These are phyloP conservation scores for Thomomys bottae DNA, from an alignment of 2,113 vertebrate genomes.

Conservation along the genomic window DNA sequence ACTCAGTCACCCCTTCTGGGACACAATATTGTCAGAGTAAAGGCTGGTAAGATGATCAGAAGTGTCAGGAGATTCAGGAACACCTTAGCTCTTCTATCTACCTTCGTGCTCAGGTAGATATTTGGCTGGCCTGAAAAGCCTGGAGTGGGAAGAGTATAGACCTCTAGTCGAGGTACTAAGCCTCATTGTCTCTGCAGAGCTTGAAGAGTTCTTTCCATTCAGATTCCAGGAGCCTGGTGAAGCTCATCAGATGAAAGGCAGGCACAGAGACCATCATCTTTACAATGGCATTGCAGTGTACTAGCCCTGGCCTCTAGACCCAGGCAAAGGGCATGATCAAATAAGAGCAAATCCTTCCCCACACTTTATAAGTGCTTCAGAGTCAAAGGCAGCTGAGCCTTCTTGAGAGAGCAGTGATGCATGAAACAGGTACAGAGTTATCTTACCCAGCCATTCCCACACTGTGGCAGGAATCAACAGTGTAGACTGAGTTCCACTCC, in stretches of 20 bases:
- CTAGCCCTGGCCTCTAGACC: neutral
- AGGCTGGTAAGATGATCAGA: neutral
- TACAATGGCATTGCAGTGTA: neutral
- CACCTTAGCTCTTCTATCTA: neutral
- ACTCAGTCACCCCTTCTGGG: neutral
- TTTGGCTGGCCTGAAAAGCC: accelerated
- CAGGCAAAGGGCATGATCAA: neutral
- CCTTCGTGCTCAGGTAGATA: neutral
- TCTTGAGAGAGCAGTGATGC: neutral
- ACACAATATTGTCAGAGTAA: neutral
- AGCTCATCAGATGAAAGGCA: neutral
- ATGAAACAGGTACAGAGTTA: too few relatives aligned
- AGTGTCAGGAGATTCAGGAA: neutral
- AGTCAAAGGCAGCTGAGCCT: neutral
- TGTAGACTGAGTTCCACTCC: neutral
- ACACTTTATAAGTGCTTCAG: neutral
- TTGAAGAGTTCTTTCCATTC: neutral
- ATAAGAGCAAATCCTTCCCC: neutral
- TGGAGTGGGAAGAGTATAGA: too few relatives aligned
- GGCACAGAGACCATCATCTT: neutral
- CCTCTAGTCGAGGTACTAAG: neutral
- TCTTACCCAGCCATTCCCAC: neutral
- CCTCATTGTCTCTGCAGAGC: too few relatives aligned
- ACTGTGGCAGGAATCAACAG: neutral
- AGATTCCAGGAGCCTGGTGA: neutral